Conservation (phyloP, 2,888 invertebrate species). For the Tillus elongatus region DNA sequence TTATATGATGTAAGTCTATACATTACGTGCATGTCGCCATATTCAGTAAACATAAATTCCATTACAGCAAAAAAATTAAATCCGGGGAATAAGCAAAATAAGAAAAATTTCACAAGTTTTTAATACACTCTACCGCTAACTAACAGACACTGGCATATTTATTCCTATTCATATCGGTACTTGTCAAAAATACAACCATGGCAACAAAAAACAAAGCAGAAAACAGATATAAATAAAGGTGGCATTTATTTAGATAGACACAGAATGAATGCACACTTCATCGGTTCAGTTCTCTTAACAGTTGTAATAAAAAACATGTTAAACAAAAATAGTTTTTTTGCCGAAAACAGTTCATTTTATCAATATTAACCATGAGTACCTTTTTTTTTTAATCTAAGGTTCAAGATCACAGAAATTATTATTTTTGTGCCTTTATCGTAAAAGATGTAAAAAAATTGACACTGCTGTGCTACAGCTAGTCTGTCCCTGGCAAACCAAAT, state of each 20-base stretch:
- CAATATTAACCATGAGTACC: neutral
- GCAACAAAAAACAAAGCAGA: too few species aligned
- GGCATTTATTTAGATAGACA: too few species aligned
- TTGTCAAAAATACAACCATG: too few species aligned
- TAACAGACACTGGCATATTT: too few species aligned
- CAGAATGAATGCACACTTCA: too few species aligned
- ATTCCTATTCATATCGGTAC: too few species aligned
- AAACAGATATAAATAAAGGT: neutral
- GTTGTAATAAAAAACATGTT: neutral
- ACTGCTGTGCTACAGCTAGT: neutral
- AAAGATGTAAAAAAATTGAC: neutral
- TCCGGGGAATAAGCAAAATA: too few species aligned
- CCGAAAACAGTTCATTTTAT: constrained; percentile 3
- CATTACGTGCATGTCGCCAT: constrained; percentile 13
- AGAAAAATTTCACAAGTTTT: too few species aligned
- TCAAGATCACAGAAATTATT: neutral
- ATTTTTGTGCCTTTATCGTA: neutral
- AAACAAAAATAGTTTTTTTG: neutral
- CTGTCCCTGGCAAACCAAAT: constrained; percentile 2
- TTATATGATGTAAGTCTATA: constrained; percentile 10
- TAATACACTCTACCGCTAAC: too few species aligned
- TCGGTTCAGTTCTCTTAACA: too few species aligned
- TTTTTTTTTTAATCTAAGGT: neutral
- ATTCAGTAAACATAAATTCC: constrained; percentile 10
- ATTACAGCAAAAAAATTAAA: constrained; percentile 1